Base-by-base conservation (phyloP, 2,888 invertebrate genomes). In the Cyclophora punctaria region DNA sequence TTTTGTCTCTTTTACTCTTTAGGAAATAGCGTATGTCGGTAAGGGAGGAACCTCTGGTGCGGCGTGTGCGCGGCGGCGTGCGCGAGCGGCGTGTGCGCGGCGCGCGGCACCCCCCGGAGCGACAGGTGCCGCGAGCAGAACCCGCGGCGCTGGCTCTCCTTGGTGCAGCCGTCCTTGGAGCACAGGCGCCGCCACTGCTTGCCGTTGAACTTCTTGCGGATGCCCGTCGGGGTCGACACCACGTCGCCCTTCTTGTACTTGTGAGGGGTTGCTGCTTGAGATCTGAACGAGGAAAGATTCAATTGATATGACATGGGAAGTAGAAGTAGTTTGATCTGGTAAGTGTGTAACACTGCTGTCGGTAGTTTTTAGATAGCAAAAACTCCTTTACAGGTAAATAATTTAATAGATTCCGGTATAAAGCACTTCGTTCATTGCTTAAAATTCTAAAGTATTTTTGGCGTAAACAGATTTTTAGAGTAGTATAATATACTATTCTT, bases 181-280 rank as follows among this genome's bases (percentile, higher is more conserved):
- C 99, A 99, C 58, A 99, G 91, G 67, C 99, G 91, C 57, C 99
- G 92, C 99, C 99, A 99, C 80, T 99, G 99, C 87, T 99, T 99
- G 41, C 99, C 99, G 89, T 99, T 99, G 85, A 98, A 99, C 89
- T 99, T 99, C 89, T 99, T 99, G 7, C 98, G 91, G 67, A 99
- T 98, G 60, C 99, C 99, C 66, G 95, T 96, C 3, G 97, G 96
- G 47, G 96, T 96, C 3, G 95, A 93, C 41, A 97, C 96, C 51
- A 98, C 96, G 81, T 99, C 98, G 61, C 99, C 99, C 87, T 99
- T 99, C 88, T 97, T 96, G 88, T 96, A 97, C 82, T 96, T 97
- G 88, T 96, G 96, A 76, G 97, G 97, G 61, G 97, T 96, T 64
- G 96, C 95, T 77, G 96, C 95, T 90, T 96, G 96, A 90, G 95